A percentile compares a stretch with the other conserved stretches of the same genome.
These are phyloP conservation scores for Orthonychiurus folsomi DNA, from an alignment of 2,888 invertebrate species.

Conservation along the genomic window DNA sequence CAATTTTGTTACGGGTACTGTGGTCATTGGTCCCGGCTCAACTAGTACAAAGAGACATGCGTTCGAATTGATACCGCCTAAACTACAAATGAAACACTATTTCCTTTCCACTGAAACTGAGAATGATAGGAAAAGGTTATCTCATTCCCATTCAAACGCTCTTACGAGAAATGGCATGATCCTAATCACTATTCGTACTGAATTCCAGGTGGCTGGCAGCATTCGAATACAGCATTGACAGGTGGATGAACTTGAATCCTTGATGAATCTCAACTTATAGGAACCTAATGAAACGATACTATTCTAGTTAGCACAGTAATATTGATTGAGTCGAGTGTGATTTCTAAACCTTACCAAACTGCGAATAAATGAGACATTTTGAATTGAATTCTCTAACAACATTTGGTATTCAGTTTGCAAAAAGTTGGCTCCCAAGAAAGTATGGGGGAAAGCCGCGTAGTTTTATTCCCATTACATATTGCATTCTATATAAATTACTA, in stretches of 20 bases:
- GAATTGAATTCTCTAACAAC: background rate
- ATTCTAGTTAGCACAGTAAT: background rate
- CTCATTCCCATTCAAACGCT: no score
- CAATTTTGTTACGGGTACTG: background rate
- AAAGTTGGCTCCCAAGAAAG: no score
- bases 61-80: constrained; percentile 79
- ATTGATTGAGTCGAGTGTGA: background rate
- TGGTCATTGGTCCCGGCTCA: background rate
- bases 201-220: constrained; percentile 80
- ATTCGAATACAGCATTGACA: constrained; percentile 85
- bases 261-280: background rate
- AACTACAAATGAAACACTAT: constrained; percentile 52
- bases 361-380: background rate
- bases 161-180: constrained; percentile 1
- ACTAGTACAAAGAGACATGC: constrained; percentile 50
- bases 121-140: constrained; percentile 84
- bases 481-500: no score
- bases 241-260: constrained; percentile 51
- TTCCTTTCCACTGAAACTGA: constrained; percentile 90
- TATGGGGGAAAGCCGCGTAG: no score
- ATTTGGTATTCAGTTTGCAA: no score
- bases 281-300: background rate
- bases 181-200: background rate
- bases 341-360: background rate
- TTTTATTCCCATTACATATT: no score